A percentile compares a stretch with the other conserved stretches of the same genome.
Evolutionary conservation across 2,113 vertebrate species (phyloP).

Genomic region (Ophthalmolycus amberensis): DNA sequence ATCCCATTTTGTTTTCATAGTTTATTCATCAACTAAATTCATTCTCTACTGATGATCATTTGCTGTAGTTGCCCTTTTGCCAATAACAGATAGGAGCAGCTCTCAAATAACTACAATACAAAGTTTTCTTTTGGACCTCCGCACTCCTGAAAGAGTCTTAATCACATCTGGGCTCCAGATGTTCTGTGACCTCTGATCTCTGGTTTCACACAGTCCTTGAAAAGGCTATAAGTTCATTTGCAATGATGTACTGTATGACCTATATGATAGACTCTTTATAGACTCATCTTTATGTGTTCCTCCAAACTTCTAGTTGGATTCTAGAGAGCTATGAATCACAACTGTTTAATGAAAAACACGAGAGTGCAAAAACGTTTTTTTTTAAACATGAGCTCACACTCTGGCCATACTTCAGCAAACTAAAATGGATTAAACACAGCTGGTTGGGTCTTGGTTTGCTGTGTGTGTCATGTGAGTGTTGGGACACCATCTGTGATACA

Average conservation of each 20-base stretch:
- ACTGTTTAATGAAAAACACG: neutral
- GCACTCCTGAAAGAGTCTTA: neutral
- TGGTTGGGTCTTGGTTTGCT: neutral
- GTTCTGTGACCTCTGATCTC: constrained; percentile 8
- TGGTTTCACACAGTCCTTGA: constrained; percentile 1
- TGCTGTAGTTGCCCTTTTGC: neutral
- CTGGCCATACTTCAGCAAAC: neutral
- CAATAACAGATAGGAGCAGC: neutral
- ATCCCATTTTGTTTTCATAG: neutral
- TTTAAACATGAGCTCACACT: neutral
- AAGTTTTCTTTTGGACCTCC: neutral
- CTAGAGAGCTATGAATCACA: neutral
- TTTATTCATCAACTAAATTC: neutral
- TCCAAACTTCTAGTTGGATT: neutral
- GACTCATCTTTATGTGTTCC: neutral
- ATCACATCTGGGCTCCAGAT: neutral
- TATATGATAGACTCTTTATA: too few species aligned
- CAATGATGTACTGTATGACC: neutral
- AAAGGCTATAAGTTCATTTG: neutral
- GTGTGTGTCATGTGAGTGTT: neutral
- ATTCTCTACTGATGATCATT: neutral
- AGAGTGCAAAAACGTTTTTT: neutral
- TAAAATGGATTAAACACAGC: neutral
- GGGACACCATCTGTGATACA: neutral
- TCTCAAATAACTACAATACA: neutral